phyloP scores from a whole-genome alignment of 2,113 vertebrate genomes.

The Syrmaticus mikado region DNA sequence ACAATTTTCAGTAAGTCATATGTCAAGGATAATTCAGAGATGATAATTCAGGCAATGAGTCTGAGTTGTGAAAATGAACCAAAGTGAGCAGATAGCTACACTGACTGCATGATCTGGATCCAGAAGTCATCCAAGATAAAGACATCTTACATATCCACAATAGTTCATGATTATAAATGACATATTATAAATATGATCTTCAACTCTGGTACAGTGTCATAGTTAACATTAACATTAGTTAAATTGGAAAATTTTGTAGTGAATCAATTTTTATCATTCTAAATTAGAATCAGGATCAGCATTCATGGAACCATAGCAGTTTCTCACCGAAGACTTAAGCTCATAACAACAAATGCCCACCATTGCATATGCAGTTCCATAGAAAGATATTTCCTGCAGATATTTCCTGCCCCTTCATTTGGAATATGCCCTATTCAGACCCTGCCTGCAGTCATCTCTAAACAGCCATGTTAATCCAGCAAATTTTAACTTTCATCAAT shows the following conservation, averaged over 20 bases:
- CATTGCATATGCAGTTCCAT: background rate
- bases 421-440: background rate
- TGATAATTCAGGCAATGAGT: background rate
- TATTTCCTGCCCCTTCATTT: background rate
- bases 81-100: background rate
- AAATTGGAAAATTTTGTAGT: background rate
- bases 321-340: background rate
- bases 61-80: background rate
- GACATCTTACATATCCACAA: background rate
- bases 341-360: background rate
- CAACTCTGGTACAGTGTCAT: background rate
- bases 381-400: background rate
- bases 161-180: background rate
- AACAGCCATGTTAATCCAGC: background rate
- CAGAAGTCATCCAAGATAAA: background rate
- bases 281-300: background rate
- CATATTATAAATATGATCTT: background rate
- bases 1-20: slow-evolving; percentile 11
- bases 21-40: background rate
- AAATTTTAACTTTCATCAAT: background rate
- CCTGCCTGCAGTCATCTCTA: background rate
- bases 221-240: background rate
- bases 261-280: background rate
- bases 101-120: background rate
- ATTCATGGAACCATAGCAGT: background rate